phyloP scores from a whole-genome alignment of 2,113 vertebrate genomes.

The Centropristis striata region DNA sequence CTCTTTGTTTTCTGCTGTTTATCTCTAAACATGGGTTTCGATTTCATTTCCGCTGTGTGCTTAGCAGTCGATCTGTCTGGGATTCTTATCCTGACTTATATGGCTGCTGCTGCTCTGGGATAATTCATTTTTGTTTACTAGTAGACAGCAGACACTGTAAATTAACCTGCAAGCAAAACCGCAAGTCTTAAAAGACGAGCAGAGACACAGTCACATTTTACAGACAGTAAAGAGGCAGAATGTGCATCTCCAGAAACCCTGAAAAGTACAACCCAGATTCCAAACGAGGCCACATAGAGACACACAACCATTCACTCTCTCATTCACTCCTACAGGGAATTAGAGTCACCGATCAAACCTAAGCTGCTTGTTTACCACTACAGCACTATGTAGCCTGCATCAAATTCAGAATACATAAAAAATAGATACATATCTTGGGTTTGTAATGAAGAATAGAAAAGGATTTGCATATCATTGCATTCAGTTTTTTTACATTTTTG shows the following conservation, averaged over 20 bases:
- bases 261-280: neutral
- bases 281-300: too few species aligned
- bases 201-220: conserved; percentile 4
- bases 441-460: too few species aligned
- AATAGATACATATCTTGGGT: too few species aligned
- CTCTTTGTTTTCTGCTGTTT: conserved; percentile 25
- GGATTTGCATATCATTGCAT: too few species aligned
- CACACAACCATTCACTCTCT: too few species aligned
- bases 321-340: too few species aligned
- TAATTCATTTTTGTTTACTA: conserved; percentile 49
- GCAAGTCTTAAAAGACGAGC: conserved; percentile 19
- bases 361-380: too few species aligned
- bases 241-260: neutral
- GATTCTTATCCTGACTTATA: conserved; percentile 35
- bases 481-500: neutral
- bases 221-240: neutral
- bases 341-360: too few species aligned
- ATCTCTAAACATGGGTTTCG: conserved; percentile 25
- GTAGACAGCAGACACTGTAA: conserved; percentile 13
- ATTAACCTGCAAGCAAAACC: conserved; percentile 30
- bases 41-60: conserved; percentile 46
- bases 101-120: conserved; percentile 14
- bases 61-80: conserved; percentile 31
- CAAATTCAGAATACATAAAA: too few species aligned
- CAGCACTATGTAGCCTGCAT: too few species aligned